Percentiles rank a stretch among this genome's conserved stretches.
phyloP scores from a whole-genome alignment of 2,113 vertebrate genomes.

The Bubo bubo region DNA sequence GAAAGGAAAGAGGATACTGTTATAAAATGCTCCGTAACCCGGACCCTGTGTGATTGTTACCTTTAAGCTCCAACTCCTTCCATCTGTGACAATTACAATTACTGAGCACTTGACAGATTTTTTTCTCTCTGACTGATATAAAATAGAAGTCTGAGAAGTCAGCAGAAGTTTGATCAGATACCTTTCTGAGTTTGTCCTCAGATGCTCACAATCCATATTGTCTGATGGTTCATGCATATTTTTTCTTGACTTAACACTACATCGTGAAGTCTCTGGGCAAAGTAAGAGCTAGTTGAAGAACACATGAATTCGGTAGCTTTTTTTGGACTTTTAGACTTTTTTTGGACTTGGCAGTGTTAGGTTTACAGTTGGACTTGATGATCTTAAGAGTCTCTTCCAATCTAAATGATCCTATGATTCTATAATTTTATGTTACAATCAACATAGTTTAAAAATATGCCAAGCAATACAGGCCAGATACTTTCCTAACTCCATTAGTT shows the following conservation, averaged over 20 bases:
- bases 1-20: rapidly evolving
- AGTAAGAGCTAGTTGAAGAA: not conserved
- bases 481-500: not conserved
- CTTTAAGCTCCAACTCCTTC: not conserved
- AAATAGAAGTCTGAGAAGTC: not conserved
- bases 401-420: not conserved
- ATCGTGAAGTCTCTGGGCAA: not conserved
- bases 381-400: not conserved
- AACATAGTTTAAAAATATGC: not conserved
- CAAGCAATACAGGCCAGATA: not conserved
- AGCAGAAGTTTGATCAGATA: not conserved
- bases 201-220: not conserved
- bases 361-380: not conserved
- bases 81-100: not conserved
- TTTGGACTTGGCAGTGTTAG: not conserved
- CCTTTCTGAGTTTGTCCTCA: not conserved
- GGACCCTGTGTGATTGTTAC: not conserved
- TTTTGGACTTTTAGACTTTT: not conserved
- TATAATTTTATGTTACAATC: not conserved
- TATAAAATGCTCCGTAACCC: not conserved
- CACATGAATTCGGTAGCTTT: not conserved
- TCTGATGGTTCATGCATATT: not conserved
- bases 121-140: not conserved
- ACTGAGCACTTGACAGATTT: not conserved
- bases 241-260: not conserved